phyloP scores from a whole-genome alignment of 2,888 invertebrate species.

The Zootermopsis nevadensis region DNA sequence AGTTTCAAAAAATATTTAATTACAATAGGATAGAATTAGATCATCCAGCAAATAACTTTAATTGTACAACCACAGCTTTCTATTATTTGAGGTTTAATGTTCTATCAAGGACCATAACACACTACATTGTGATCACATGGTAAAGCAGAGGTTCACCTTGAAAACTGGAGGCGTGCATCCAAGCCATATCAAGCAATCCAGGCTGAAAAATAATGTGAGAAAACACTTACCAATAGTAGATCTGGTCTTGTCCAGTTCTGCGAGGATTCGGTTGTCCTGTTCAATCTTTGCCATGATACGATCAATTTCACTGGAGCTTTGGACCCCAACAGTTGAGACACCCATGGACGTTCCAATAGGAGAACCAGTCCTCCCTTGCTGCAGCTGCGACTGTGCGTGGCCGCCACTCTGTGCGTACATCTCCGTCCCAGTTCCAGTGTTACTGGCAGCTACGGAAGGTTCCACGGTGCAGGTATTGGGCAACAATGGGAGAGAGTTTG shows the following conservation, averaged over 20 bases:
- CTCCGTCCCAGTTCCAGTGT: conserved; percentile 58
- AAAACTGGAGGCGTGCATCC: conserved; percentile 12
- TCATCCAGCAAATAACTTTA: no score
- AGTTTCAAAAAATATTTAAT: no score
- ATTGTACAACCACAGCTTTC: not conserved
- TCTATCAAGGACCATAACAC: no score
- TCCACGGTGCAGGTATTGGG: conserved; percentile 44
- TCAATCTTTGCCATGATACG: conserved; percentile 96
- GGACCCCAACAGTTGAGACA: conserved; percentile 54
- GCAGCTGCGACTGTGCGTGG: conserved; percentile 37
- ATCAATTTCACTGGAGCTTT: conserved; percentile 78
- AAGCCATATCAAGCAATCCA: conserved; percentile 13
- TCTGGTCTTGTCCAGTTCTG: conserved; percentile 88
- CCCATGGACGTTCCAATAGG: conserved; percentile 31
- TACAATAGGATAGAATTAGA: no score
- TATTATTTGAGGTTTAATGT: not conserved
- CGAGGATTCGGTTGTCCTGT: conserved; percentile 87
- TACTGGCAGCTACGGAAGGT: conserved; percentile 55
- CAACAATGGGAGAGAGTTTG: conserved; percentile 50
- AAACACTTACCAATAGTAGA: conserved; percentile 68
- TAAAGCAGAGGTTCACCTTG: not conserved
- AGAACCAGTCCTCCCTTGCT: conserved; percentile 32
- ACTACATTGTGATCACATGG: no score
- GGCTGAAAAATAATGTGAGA: not conserved
- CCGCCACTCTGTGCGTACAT: conserved; percentile 42